Evolutionary conservation across 1,140 invertebrate species (phyloP), one percentile per base, ranked within the genome.

Genomic region (Cydia pomonella): DNA sequence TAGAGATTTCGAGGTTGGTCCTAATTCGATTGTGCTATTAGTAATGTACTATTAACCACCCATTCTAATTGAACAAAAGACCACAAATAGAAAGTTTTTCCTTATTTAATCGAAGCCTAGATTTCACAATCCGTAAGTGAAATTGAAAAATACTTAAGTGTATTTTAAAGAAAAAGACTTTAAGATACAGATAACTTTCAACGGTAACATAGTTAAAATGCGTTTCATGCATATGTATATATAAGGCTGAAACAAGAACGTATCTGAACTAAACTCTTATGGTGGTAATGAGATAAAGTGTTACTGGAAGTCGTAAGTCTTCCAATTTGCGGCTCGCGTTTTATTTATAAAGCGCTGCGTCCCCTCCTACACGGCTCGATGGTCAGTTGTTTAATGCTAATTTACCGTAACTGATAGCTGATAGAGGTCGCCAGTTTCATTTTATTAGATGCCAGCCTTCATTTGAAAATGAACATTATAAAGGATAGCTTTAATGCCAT

Each of bases 311-410:
- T 69, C 27, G 64, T 69, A 69, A 69, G 64, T 69, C 64, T 69
- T 69, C 64, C 64, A 69, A 33, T 69, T 69, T 29, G 64, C 27
- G 29, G 64, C 18, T 33, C 63, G 13, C 63, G 63, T 66, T 59
- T 59, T 59, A 66, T 66, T 69, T 69, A 69, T 69, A 33, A 69
- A 69, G 29, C 64, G 64, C 9, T 3, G 16, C 64, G 64, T 69
- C 64, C 64, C 64, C 64, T 69, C 64, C 27, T 69, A 38, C 64
- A 69, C 29, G 64, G 64, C 64, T 69, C 33, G 29, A 33, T 69
- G 64, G 64, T 69, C 64, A 73, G 44, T 47, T 47, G 72, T 73
- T 73, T 50, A 69, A 69, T 69, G 64, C 64, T 69, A 69, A 69
- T 69, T 69, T 33, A 69, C 64, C 64, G 64, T 69, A 69, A 69